A percentile compares a stretch with the other conserved stretches of the same genome.
phyloP scores from a whole-genome alignment of 2,797 vertebrate genomes.

The Gambusia yucatana region DNA sequence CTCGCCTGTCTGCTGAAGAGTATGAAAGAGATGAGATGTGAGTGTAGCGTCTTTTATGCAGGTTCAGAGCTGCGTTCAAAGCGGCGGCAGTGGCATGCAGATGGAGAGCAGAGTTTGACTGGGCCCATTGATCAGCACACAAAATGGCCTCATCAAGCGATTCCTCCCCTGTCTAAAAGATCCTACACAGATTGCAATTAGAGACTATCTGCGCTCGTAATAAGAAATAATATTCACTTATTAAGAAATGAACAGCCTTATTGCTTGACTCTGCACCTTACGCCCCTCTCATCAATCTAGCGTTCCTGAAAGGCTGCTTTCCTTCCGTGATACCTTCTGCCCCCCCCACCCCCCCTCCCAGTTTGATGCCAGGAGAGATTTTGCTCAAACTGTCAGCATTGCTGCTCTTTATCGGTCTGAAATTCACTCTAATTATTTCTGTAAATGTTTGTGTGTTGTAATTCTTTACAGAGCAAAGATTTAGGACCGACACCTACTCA shows the following conservation, averaged over 20 bases:
- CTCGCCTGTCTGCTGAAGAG: constrained; percentile 74
- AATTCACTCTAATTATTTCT: constrained; percentile 43
- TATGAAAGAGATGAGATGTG: constrained; percentile 81
- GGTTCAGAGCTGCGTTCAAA: constrained; percentile 84
- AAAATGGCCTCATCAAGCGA: constrained; percentile 83
- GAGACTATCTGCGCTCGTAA: constrained; percentile 74
- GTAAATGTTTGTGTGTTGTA: constrained; percentile 34
- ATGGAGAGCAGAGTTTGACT: constrained; percentile 71
- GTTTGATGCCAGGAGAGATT: constrained; percentile 44
- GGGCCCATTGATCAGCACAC: constrained; percentile 83
- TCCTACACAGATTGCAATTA: constrained; percentile 79
- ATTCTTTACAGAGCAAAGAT: constrained; percentile 29
- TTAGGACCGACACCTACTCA: constrained; percentile 17
- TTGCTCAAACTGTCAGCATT: constrained; percentile 40
- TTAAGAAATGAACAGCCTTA: constrained; percentile 74
- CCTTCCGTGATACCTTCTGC: constrained; percentile 41
- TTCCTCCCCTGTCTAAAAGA: constrained; percentile 80
- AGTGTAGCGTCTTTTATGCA: constrained; percentile 82
- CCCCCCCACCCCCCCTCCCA: constrained; percentile 46
- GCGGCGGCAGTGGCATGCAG: constrained; percentile 69
- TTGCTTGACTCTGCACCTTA: constrained; percentile 66
- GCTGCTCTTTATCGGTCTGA: constrained; percentile 7
- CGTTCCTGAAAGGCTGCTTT: constrained; percentile 60
- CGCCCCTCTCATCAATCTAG: constrained; percentile 54
- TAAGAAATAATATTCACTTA: constrained; percentile 82